A percentile compares a stretch with the other conserved stretches of the same genome.
Evolutionary conservation across 92 coral and sea anemone species (phyloP).

Genomic region (Zoanthus sansibaricus): DNA sequence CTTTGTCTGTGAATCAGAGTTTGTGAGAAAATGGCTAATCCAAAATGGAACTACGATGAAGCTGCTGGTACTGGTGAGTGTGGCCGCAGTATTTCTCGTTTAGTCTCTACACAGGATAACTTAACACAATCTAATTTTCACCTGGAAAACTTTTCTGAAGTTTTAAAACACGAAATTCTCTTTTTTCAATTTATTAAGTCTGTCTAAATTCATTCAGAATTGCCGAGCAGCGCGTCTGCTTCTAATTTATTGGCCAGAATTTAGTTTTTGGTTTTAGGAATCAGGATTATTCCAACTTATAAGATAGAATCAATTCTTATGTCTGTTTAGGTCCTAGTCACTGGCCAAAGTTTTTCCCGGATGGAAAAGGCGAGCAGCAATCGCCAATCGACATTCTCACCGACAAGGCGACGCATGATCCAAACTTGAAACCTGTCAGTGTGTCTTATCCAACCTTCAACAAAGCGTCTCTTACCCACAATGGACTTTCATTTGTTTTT

Average conservation of each 20-base stretch:
- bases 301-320: neutral
- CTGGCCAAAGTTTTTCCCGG: slow-evolving; percentile 71
- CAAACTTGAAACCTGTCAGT: slow-evolving; percentile 51
- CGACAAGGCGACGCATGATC: slow-evolving; percentile 61
- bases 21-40: neutral
- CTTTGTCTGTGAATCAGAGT: too few species aligned
- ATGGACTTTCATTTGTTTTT: slow-evolving; percentile 46
- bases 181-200: too few species aligned
- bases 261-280: too few species aligned
- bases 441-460: slow-evolving; percentile 55
- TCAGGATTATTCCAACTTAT: too few species aligned
- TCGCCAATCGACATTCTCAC: slow-evolving; percentile 88
- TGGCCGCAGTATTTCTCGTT: too few species aligned
- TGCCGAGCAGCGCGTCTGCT: too few species aligned
- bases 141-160: too few species aligned
- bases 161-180: too few species aligned
- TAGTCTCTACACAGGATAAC: too few species aligned
- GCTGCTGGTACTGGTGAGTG: slow-evolving; percentile 17
- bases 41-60: slow-evolving; percentile 32
- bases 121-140: too few species aligned
- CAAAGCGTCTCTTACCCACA: slow-evolving; percentile 34
- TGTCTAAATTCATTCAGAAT: too few species aligned
- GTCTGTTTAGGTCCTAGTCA: slow-evolving; percentile 68
- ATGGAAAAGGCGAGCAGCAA: slow-evolving; percentile 77
- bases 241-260: too few species aligned